Base-by-base conservation (phyloP, 2,113 vertebrate species). In the Aptenodytes patagonicus region DNA sequence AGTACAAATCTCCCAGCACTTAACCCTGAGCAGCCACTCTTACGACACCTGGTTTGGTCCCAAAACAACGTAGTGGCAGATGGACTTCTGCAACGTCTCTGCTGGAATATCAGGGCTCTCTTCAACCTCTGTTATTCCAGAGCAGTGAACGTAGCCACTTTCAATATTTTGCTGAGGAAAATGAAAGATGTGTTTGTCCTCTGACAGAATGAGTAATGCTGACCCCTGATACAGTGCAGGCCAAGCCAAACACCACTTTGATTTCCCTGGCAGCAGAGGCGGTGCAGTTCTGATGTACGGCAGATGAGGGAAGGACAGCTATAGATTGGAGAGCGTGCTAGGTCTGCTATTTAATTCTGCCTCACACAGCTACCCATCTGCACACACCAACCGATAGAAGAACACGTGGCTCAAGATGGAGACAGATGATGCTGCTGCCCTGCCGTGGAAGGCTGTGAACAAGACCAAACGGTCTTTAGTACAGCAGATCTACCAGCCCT, bases 161-260 rank as follows among this genome's bases (percentile, higher is more conserved):
- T 7, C 92, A 92, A 2, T n/a, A 73, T 77, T 77, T 25, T 83
- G n/a, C 78, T 72, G 73, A 28, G 62, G 52, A 57, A 81, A 77
- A 88, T 77, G 87, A 88, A 91, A 92, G 90, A 90, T 83, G 82
- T 85, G 85, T 62, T 91, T 96, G 90, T 90, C 38, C 83, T 86
- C 32, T 70, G 85, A n/a, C 90, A 94, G 75, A 76, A 87, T 36
- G 83, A 96, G 79, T 10, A 89, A 90, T 61, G 86, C 95, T 90
- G 88, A 90, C 38, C 90, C 92, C 65, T 51, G 86, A 81, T 72
- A n/a, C 51, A 78, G 80, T 1, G 17, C 89, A 88, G 76, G 92
- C 75, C 96, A 92, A 96, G 93, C n/a, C 90, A 97, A 95, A 95
- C 61, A 90, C 26, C 32, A 6, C 69, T 64, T 66, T 10, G 72